Percentiles rank a stretch among this genome's conserved stretches.
Evolutionary conservation across 64 coral and sea anemone genomes (phyloP).

Genomic region (Cladopsammia gracilis): DNA sequence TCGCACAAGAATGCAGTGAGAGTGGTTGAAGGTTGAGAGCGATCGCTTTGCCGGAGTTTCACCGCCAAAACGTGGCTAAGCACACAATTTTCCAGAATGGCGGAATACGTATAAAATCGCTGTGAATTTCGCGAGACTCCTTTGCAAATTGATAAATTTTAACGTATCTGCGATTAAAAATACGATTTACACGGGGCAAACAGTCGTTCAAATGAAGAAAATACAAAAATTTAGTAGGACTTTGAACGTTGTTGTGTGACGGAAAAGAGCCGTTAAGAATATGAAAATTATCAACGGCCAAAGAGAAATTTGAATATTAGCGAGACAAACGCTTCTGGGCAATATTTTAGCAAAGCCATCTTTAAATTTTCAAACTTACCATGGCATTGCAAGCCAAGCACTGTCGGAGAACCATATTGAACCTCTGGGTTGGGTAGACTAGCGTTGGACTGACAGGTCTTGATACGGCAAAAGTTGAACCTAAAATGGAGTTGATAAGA

Average conservation of each 20-base stretch:
- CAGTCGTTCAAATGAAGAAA: background rate
- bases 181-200: background rate
- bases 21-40: too few relatives aligned
- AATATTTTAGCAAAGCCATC: background rate
- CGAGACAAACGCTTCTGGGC: background rate
- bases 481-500: conserved; percentile 9
- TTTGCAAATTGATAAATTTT: background rate
- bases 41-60: too few relatives aligned
- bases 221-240: background rate
- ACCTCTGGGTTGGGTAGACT: background rate
- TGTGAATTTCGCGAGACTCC: background rate
- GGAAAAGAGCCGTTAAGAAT: background rate
- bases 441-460: background rate
- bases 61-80: background rate
- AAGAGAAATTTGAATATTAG: conserved; percentile 38
- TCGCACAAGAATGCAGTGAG: background rate
- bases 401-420: conserved; percentile 44
- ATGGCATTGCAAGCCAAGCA: conserved; percentile 28
- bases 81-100: too few relatives aligned
- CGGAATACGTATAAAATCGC: background rate
- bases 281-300: background rate
- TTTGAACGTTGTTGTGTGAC: conserved; percentile 6
- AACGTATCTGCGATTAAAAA: background rate
- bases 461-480: background rate
- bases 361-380: conserved; percentile 6